Evolutionary conservation across 2,888 invertebrate species (phyloP).

Genomic region (Sinopyrophorus schimmeli): DNA sequence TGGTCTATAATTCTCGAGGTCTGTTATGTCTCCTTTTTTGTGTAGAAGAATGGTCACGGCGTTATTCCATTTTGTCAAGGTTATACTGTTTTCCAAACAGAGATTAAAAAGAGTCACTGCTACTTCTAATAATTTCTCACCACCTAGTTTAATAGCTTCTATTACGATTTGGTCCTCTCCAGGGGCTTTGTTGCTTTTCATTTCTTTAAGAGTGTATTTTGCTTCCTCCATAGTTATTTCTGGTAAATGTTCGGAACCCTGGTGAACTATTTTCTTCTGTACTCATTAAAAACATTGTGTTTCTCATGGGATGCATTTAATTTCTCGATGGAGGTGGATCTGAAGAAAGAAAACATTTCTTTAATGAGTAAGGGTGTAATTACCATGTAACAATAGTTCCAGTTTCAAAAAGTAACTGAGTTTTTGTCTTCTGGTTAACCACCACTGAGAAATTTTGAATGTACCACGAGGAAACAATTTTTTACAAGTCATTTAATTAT

Average conservation of each 20-base stretch:
- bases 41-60: neutral
- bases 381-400: no score
- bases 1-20: no score
- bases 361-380: no score
- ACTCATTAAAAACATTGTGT: no score
- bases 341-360: no score
- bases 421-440: no score
- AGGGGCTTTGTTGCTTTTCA: constrained; percentile 9
- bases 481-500: no score
- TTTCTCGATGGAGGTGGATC: no score
- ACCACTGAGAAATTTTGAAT: no score
- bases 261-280: constrained; percentile 14
- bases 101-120: constrained; percentile 6
- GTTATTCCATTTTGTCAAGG: constrained; percentile 6
- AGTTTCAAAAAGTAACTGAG: no score
- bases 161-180: constrained; percentile 6
- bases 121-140: constrained; percentile 6
- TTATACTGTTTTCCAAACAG: constrained; percentile 11
- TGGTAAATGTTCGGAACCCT: constrained; percentile 11
- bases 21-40: neutral
- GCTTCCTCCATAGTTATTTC: constrained; percentile 12
- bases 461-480: no score
- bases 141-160: constrained; percentile 8
- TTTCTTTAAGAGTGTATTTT: constrained; percentile 6
- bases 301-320: no score